Evolutionary conservation across 2,888 invertebrate genomes (phyloP).

Genomic region (Bruchidius siliquastri): DNA sequence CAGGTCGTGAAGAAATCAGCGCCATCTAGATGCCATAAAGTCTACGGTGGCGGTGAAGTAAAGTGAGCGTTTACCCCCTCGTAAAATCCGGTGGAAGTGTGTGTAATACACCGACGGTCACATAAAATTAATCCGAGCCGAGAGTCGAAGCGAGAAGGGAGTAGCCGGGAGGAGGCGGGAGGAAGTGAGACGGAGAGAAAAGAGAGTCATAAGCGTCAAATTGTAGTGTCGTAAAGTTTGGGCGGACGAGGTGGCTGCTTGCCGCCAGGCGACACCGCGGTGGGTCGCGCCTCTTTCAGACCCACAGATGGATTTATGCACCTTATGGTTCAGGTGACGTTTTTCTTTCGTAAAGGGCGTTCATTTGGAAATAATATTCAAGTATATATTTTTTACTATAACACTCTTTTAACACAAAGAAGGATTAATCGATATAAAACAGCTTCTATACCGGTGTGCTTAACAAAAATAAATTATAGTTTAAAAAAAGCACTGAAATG

Average conservation of each 20-base stretch:
- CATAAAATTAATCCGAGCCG: conserved; percentile 44
- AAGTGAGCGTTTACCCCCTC: conserved; percentile 47
- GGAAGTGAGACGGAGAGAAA: conserved; percentile 37
- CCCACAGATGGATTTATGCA: background rate
- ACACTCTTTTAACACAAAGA: too few relatives aligned
- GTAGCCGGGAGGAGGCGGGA: conserved; percentile 11
- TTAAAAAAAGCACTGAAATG: too few relatives aligned
- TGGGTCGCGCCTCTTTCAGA: background rate
- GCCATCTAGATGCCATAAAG: conserved; percentile 45
- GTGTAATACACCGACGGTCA: conserved; percentile 48
- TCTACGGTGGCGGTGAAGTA: conserved; percentile 42
- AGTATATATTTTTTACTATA: too few relatives aligned
- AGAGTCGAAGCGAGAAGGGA: conserved; percentile 25
- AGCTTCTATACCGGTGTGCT: too few relatives aligned
- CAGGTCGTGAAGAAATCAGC: conserved; percentile 42
- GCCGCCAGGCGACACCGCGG: background rate
- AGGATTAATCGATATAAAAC: too few relatives aligned
- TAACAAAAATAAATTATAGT: too few relatives aligned
- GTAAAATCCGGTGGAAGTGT: conserved; percentile 48
- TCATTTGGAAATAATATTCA: too few relatives aligned
- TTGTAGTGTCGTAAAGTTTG: conserved; percentile 45
- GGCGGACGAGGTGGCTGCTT: conserved; percentile 35
- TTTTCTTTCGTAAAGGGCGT: too few relatives aligned
- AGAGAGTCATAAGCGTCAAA: conserved; percentile 46
- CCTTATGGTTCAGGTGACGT: background rate